Evolutionary conservation across 2,797 vertebrate genomes (phyloP).

Genomic region (Rhynchonycteris naso): DNA sequence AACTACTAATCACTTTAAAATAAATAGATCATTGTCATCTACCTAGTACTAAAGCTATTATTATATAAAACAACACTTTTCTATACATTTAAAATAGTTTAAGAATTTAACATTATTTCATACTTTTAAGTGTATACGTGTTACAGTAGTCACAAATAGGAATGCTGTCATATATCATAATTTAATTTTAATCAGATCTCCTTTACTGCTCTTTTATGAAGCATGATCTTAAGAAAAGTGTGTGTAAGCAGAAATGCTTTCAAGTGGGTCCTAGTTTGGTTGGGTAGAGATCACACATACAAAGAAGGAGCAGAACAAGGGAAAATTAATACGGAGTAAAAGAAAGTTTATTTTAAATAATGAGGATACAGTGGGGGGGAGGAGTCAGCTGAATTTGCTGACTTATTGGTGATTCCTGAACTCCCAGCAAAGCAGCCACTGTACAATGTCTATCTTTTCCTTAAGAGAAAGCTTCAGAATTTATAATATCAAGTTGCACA

Average conservation of each 20-base stretch:
- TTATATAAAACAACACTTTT: not conserved
- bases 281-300: not conserved
- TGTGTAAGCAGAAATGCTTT: not conserved
- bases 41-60: not conserved
- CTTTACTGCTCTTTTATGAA: not conserved
- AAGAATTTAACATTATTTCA: not conserved
- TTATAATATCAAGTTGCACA: not conserved
- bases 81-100: not conserved
- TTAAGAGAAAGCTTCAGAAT: not conserved
- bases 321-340: not conserved
- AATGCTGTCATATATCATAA: not conserved
- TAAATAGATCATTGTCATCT: not conserved
- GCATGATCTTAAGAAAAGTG: not conserved
- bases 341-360: not conserved
- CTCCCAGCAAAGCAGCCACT: not conserved
- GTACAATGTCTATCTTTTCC: not conserved
- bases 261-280: not conserved
- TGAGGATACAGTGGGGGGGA: not conserved
- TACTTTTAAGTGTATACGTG: not conserved
- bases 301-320: not conserved
- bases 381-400: not conserved
- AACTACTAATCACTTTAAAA: not conserved
- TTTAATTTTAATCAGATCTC: not conserved
- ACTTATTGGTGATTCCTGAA: not conserved
- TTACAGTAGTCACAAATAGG: not conserved